Percentiles rank a stretch among this genome's conserved stretches.
These are phyloP conservation scores for Caradrina clavipalpis DNA, from an alignment of 2,888 invertebrate genomes.

Conservation along the genomic window DNA sequence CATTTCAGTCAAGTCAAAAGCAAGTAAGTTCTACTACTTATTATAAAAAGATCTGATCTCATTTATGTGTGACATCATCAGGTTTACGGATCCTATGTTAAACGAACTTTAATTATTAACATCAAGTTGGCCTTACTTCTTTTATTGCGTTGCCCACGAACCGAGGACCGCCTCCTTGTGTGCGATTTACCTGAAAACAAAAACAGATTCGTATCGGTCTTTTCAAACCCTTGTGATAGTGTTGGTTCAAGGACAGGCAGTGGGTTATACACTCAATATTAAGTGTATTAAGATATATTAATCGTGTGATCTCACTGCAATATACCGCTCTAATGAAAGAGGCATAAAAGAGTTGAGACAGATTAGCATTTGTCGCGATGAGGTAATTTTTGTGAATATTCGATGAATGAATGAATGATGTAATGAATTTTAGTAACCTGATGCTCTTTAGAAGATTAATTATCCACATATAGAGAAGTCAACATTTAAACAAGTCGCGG, in stretches of 20 bases:
- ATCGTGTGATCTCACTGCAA: neutral
- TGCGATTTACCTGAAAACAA: slow-evolving; percentile 89
- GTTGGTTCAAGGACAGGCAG: slow-evolving; percentile 27
- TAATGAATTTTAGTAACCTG: neutral
- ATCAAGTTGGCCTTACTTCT: slow-evolving; percentile 79
- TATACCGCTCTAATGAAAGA: neutral
- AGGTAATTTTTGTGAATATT: no score
- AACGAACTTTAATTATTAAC: slow-evolving; percentile 29
- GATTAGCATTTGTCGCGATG: neutral
- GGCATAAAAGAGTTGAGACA: slow-evolving; percentile 1
- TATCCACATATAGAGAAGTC: neutral
- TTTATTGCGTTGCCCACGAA: slow-evolving; percentile 89
- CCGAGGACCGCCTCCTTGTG: slow-evolving; percentile 91
- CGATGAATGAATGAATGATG: neutral
- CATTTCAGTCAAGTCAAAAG: slow-evolving; percentile 7
- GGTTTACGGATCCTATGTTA: slow-evolving; percentile 29
- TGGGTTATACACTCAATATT: slow-evolving; percentile 18
- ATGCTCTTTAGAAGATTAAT: neutral
- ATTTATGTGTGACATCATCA: slow-evolving; percentile 47
- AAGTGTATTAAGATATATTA: slow-evolving; percentile 18
- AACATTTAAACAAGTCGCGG: slow-evolving; percentile 22
- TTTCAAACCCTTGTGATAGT: slow-evolving; percentile 19
- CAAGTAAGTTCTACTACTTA: neutral
- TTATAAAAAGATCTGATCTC: slow-evolving; percentile 32
- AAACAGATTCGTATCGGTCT: slow-evolving; percentile 50